Evolutionary conservation across 2,113 vertebrate species (phyloP), one percentile per base, ranked within the genome.

Genomic region (Amblyornis subalaris): DNA sequence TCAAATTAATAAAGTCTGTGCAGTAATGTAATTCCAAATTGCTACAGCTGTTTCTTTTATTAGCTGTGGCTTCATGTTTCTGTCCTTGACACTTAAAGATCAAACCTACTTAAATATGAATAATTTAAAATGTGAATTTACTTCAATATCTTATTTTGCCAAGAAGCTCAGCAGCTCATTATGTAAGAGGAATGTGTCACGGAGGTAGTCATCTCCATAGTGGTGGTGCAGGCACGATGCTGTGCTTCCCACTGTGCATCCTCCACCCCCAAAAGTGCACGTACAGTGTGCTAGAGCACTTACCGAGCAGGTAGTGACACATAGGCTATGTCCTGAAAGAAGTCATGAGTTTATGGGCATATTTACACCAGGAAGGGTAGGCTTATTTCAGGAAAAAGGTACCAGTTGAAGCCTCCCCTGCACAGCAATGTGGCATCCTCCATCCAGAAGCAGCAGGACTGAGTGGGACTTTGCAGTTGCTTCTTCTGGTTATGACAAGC

Each of bases 81-180:
- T 93, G 94, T 96, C 92, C 96, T 90, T 95, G 94, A 96, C 92
- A 77, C 88, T 90, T 92, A 71, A 93, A 94, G 85, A 93, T 93
- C 85, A 96, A 96, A 90, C 94, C 95, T 96, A 95, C 85, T 88
- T 95, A 94, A 94, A 94, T 88, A 95, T 94, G 95, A 95, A 94
- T 96, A 93, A 96, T 77, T 92, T 80, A 55, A 90, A 94, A 92
- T 75, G 69, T 44, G 76, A 75, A 58, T 93, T 96, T 84, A 81
- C 76, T 91, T 94, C 61, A 65, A 5, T 79, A 65, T 75, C 92
- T 91, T 82, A 67, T 47, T 90, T 95, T 96, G 91, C 90, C 79
- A 81, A 69, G 79, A 66, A 95, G 55, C 65, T 94, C n/a, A 51
- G 65, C 55, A 65, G 84, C 71, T 94, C 45, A 75, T 97, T 96